Base-by-base conservation (phyloP, 1,140 invertebrate species). In the Drosophila kikkawai region DNA sequence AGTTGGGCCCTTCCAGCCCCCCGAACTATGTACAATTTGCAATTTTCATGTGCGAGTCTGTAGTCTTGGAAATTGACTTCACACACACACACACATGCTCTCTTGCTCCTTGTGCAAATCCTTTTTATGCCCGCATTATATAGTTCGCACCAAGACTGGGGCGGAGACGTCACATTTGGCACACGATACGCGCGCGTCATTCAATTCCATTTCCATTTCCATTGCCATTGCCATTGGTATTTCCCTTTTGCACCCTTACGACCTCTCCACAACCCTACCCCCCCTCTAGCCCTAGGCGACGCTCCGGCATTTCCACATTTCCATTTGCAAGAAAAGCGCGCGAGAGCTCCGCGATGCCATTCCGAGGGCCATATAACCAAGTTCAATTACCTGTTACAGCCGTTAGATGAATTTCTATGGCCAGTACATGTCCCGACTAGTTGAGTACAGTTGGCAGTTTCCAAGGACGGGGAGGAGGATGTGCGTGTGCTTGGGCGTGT, bases 341-440 rank as follows among this genome's bases (percentile, higher is more conserved):
- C 17, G 7, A 19, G 17, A 34, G 29, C 50, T 51, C 50, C 65
- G 60, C 77, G 42, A 48, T 56, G 77, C 77, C 80, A 84, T 87
- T 84, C 75, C 75, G 78, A 76, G 84, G 66, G 78, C 80, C 79
- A 81, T 92, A 92, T 88, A 85, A 91, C 82, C 82, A 79, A 80
- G 91, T 92, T 92, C 91, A 92, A 92, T 92, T 92, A 92, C 91
- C 91, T 92, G 91, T 91, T 92, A 92, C 91, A 92, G 91, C 82
- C 87, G 91, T 92, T 92, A 92, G 91, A 92, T 92, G 91, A 92
- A 92, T 92, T 92, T 92, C 91, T 92, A 92, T 84, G 87, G 87
- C 87, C 87, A 79, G 66, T 78, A 92, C 91, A 91, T 92, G 91
- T 69, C 74, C 50, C 85, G 85, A 88, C 85, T 88, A 88, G 84